Percentiles rank a stretch among this genome's conserved stretches.
phyloP scores from a whole-genome alignment of 2,888 invertebrate species.

The Ophion ellenae region DNA sequence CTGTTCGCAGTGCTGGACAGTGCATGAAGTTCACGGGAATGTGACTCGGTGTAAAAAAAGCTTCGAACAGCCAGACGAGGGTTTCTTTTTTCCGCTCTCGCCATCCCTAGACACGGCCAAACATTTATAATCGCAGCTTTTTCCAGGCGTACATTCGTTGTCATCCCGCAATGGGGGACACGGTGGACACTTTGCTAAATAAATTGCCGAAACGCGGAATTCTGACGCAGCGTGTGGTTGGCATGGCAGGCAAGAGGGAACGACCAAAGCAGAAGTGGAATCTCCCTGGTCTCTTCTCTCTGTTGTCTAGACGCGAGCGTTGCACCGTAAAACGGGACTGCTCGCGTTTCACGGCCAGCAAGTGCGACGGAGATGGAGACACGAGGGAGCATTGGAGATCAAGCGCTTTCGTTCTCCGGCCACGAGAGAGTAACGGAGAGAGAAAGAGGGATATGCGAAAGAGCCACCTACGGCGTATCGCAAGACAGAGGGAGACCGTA shows the following conservation, averaged over 20 bases:
- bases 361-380: conserved; percentile 58
- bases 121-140: conserved; percentile 64
- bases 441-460: conserved; percentile 11
- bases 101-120: conserved; percentile 28
- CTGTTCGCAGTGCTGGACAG: neutral
- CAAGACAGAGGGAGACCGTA: conserved; percentile 40
- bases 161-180: conserved; percentile 41
- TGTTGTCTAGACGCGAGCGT: conserved; percentile 67
- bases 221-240: conserved; percentile 72
- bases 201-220: conserved; percentile 72
- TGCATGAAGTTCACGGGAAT: conserved; percentile 23
- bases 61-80: conserved; percentile 31
- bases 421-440: conserved; percentile 13
- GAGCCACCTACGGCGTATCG: conserved; percentile 23
- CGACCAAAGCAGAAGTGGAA: conserved; percentile 50
- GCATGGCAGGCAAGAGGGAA: conserved; percentile 59
- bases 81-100: conserved; percentile 17
- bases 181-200: conserved; percentile 71
- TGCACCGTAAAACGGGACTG: conserved; percentile 52
- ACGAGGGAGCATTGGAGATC: conserved; percentile 26
- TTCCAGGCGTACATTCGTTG: conserved; percentile 36
- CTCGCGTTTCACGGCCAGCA: conserved; percentile 25
- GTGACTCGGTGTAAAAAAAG: conserved; percentile 44
- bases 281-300: conserved; percentile 53
- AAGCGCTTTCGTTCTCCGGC: conserved; percentile 46